phyloP scores from a whole-genome alignment of 2,888 invertebrate genomes.

The Pseudeuparius sepicola region DNA sequence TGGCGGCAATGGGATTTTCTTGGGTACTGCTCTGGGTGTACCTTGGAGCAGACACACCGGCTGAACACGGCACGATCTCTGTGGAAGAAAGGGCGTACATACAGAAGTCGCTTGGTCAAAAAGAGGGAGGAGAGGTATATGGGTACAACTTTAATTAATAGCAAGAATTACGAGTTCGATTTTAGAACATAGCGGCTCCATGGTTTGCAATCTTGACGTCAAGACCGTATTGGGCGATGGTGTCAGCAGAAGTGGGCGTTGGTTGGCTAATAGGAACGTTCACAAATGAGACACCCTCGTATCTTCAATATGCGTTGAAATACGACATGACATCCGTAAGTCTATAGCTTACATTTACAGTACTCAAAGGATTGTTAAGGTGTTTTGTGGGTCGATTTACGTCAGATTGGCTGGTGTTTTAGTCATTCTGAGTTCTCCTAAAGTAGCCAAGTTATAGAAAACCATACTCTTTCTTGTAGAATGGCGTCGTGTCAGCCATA shows the following conservation, averaged over 20 bases:
- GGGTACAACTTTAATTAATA: too few relatives aligned
- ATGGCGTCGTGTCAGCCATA: too few relatives aligned
- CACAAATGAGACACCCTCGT: not conserved
- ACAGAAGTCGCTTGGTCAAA: slow-evolving; percentile 16
- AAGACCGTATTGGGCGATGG: slow-evolving; percentile 63
- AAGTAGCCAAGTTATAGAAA: too few relatives aligned
- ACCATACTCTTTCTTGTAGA: too few relatives aligned
- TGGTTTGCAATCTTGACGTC: slow-evolving; percentile 68
- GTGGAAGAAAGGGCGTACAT: slow-evolving; percentile 55
- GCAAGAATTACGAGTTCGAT: too few relatives aligned
- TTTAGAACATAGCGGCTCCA: slow-evolving; percentile 44
- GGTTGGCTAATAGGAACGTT: not conserved
- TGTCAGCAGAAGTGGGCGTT: slow-evolving; percentile 31
- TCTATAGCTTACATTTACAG: too few relatives aligned
- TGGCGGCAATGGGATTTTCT: slow-evolving; percentile 48
- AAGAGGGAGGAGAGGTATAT: too few relatives aligned
- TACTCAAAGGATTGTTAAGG: too few relatives aligned
- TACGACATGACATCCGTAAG: not conserved
- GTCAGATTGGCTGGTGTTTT: too few relatives aligned
- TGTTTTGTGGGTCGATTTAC: too few relatives aligned
- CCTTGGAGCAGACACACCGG: slow-evolving; percentile 54
- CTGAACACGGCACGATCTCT: slow-evolving; percentile 47
- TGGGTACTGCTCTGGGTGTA: slow-evolving; percentile 50
- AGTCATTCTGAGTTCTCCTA: too few relatives aligned
- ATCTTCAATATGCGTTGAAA: not conserved